Evolutionary conservation across 2,888 invertebrate genomes (phyloP).

Genomic region (Ormyrus nitidulus): DNA sequence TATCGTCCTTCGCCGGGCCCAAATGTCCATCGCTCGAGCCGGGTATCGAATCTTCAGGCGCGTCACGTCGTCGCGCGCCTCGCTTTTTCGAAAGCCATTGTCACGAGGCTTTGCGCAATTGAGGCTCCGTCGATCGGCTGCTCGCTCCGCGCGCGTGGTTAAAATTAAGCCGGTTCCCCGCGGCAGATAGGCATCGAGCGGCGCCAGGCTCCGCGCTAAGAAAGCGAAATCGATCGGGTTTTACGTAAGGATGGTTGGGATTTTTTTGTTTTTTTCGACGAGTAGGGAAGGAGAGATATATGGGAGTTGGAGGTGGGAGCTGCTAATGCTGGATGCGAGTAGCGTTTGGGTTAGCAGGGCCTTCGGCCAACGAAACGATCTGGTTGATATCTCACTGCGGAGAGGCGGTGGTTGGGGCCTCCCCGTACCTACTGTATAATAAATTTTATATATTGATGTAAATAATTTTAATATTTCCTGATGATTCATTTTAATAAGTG

Average conservation of each 20-base stretch:
- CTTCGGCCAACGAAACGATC: slow-evolving; percentile 21
- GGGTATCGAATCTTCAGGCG: too few species aligned
- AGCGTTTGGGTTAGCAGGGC: slow-evolving; percentile 27
- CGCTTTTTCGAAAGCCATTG: too few species aligned
- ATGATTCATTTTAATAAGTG: too few species aligned
- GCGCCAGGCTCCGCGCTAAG: too few species aligned
- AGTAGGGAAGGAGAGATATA: slow-evolving; percentile 38
- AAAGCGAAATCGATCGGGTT: not conserved
- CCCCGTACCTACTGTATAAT: slow-evolving; percentile 6
- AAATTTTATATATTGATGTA: slow-evolving; percentile 14
- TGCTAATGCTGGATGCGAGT: slow-evolving; percentile 10
- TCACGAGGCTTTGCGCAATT: too few species aligned
- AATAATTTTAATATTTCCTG: not conserved
- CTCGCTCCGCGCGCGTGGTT: not conserved
- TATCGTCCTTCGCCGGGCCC: too few species aligned
- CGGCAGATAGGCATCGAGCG: too few species aligned
- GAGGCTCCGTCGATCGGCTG: not conserved
- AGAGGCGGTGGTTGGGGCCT: slow-evolving; percentile 48
- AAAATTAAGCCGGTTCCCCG: slow-evolving; percentile 17
- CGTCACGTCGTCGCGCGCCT: too few species aligned
- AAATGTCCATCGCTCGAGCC: too few species aligned
- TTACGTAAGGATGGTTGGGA: not conserved
- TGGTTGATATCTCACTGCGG: slow-evolving; percentile 51
- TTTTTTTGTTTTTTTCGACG: not conserved
- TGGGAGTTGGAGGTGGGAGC: slow-evolving; percentile 23